Base-by-base conservation (phyloP, 2,113 vertebrate species). In the Malaclemys terrapin region DNA sequence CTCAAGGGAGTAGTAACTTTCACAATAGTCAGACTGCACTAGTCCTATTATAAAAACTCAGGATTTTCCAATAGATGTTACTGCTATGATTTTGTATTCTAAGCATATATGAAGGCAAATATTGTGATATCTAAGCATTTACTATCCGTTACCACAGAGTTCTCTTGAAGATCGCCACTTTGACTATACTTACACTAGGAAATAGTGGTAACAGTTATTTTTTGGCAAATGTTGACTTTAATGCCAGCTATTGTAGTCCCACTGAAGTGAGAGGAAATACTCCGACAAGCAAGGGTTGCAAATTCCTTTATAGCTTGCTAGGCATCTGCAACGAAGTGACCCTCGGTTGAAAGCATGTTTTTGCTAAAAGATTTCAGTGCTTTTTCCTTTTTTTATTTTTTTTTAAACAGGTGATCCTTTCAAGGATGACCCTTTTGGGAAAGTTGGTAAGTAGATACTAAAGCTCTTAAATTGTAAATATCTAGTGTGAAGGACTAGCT, bases 381-480 rank as follows among this genome's bases (percentile, higher is more conserved):
- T 42, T 22, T n/a, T 93, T 82, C 80, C 85, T 94, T 49, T 93
- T 95, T 98, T 88, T 56, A 38, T 91, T 89, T 54, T 88, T 88
- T 96, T 90, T 50, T 47, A 94, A 85, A 93, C 84, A 99, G 99
- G 98, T 91, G 99, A 99, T 98, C 99, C 99, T 89, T 99, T 99
- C 97, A 99, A 99, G 95, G 99, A 99, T 96, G 99, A 99, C 97
- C 99, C 98, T 59, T 99, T 99, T 98, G 99, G 99, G 88, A 99
- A 99, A 98, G 98, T 99, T 84, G 99, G 99, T 99, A 84, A 98
- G 97, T 98, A 93, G 90, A 76, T 96, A 76, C 42, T 1, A 93
- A 89, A 59, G 27, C 82, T 10, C 0, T 57, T 24, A 56, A 29
- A 6, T 24, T 13, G 62, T 29, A 38, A 38, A 78, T 27, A 29